Evolutionary conservation across 1,140 invertebrate genomes (phyloP).

Genomic region (Ruditapes philippinarum): DNA sequence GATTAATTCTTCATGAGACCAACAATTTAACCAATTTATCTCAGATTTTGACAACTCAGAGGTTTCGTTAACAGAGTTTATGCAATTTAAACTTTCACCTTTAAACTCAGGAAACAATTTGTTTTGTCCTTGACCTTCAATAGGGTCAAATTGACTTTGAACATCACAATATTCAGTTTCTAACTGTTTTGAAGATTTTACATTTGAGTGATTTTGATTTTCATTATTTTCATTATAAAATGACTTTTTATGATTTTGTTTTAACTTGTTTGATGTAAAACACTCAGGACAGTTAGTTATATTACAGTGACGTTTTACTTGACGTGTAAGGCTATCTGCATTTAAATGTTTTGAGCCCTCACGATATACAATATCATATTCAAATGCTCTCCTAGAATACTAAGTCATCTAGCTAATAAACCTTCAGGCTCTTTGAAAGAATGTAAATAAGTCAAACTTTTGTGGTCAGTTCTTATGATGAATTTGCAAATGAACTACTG

Average conservation of each 20-base stretch:
- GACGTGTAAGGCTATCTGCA: conserved; percentile 44
- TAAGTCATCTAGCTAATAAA: background rate
- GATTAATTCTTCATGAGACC: conserved; percentile 18
- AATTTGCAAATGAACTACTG: background rate
- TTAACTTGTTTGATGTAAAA: background rate
- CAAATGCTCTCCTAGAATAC: background rate
- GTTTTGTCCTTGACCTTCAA: background rate
- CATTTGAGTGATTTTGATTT: background rate
- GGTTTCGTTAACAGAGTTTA: too few species aligned
- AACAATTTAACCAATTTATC: conserved; percentile 45
- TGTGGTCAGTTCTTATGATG: conserved; percentile 5
- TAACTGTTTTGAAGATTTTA: too few species aligned
- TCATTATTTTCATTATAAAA: background rate
- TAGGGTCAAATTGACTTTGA: background rate
- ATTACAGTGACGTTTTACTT: conserved; percentile 39
- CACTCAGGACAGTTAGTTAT: conserved; percentile 36
- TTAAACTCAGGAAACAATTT: too few species aligned
- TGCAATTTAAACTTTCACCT: too few species aligned
- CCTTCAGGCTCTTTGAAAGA: conserved; percentile 32
- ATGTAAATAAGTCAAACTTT: background rate
- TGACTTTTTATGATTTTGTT: background rate
- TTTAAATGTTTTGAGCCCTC: background rate
- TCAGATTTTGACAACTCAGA: background rate
- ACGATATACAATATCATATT: background rate
- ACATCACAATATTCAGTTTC: background rate